Conservation (phyloP, 1,140 invertebrate genomes). For the Magallana ariakensis region DNA sequence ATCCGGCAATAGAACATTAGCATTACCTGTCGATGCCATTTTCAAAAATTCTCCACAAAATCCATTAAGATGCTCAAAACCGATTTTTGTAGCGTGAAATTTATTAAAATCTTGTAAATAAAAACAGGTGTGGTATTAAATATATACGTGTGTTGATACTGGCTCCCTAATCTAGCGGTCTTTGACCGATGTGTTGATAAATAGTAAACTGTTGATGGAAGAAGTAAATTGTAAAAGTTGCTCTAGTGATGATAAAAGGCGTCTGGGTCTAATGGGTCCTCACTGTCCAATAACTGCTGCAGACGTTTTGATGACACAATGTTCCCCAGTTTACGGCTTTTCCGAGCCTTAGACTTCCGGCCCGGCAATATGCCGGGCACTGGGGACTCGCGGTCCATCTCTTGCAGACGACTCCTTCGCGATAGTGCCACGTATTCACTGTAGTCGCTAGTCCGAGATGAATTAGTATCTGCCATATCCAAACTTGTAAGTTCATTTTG, state of each 20-base stretch:
- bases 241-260: constrained; percentile 49
- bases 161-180: neutral
- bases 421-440: constrained; percentile 36
- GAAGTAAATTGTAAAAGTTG: neutral
- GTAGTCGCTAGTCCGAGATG: constrained; percentile 31
- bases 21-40: neutral
- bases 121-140: neutral
- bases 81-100: neutral
- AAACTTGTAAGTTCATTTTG: constrained; percentile 39
- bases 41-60: neutral
- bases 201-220: neutral
- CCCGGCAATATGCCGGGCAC: constrained; percentile 45
- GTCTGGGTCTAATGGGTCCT: constrained; percentile 48
- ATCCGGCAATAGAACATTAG: neutral
- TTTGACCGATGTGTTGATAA: neutral
- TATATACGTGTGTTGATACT: too few relatives aligned
- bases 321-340: constrained; percentile 54
- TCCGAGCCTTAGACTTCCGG: constrained; percentile 1
- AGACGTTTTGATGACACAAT: constrained; percentile 55
- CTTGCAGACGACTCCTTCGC: constrained; percentile 46
- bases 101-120: neutral
- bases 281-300: constrained; percentile 54
- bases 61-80: neutral
- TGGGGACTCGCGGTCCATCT: constrained; percentile 55
- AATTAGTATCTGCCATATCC: constrained; percentile 38